phyloP scores from a whole-genome alignment of 1,140 invertebrate genomes.

The Cotesia vestalis region DNA sequence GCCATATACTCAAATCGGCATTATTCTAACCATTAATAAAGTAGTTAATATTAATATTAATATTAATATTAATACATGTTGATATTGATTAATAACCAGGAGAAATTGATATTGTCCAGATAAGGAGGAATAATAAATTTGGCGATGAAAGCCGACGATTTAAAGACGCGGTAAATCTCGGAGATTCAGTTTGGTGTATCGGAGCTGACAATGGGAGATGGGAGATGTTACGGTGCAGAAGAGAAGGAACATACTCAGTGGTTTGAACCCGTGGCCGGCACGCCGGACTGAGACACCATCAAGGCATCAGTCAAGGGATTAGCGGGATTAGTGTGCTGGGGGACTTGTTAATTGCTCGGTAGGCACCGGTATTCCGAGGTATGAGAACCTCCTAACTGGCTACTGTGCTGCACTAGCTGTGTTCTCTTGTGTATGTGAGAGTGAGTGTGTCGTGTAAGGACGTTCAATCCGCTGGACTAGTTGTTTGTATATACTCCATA shows the following conservation, averaged over 20 bases:
- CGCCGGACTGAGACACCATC: constrained; percentile 26
- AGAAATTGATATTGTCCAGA: too few relatives aligned
- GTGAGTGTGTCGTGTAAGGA: constrained; percentile 26
- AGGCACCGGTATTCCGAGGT: constrained; percentile 39
- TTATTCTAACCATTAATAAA: too few relatives aligned
- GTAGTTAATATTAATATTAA: too few relatives aligned
- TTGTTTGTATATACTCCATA: background rate
- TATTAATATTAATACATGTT: too few relatives aligned
- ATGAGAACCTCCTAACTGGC: constrained; percentile 6
- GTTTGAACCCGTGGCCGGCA: background rate
- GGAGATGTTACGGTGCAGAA: constrained; percentile 34
- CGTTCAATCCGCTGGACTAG: background rate
- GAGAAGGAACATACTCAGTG: background rate
- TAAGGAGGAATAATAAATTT: too few relatives aligned
- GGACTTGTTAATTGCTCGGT: constrained; percentile 60
- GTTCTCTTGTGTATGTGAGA: background rate
- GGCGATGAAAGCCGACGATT: too few relatives aligned
- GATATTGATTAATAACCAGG: too few relatives aligned
- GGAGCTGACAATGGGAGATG: background rate
- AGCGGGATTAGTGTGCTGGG: constrained; percentile 58
- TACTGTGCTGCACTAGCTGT: constrained; percentile 21
- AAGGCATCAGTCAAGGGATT: constrained; percentile 61
- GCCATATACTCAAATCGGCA: too few relatives aligned
- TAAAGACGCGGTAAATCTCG: too few relatives aligned
- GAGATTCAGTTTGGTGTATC: too few relatives aligned